These are phyloP conservation scores for Euleptes europaea DNA, from an alignment of 2,113 vertebrate species.

Conservation along the genomic window DNA sequence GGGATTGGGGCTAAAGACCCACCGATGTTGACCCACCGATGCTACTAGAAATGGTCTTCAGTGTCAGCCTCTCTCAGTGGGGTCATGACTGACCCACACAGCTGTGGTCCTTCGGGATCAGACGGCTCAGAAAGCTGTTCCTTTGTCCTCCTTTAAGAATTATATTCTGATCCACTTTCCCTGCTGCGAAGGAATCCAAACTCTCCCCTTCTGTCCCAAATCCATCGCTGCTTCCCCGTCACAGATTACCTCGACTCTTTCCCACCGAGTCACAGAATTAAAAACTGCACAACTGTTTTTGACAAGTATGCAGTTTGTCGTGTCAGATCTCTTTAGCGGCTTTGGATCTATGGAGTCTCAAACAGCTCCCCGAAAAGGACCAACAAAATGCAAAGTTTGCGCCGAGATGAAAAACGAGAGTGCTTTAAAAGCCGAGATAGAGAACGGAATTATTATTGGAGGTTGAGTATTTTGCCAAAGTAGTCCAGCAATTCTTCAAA, in stretches of 20 bases:
- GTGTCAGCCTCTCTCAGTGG: background rate
- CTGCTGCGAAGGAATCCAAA: background rate
- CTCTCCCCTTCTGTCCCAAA: background rate
- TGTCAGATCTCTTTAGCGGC: background rate
- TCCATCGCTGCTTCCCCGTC: background rate
- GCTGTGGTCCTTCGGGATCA: background rate
- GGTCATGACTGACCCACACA: background rate
- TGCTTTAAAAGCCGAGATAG: background rate
- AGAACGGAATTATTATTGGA: background rate
- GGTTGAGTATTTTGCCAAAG: background rate
- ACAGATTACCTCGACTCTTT: background rate
- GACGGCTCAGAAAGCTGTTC: background rate
- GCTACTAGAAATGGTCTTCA: background rate
- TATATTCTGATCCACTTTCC: conserved; percentile 12
- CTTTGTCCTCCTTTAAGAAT: background rate
- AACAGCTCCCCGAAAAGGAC: background rate
- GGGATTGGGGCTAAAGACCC: background rate
- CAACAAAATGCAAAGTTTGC: background rate
- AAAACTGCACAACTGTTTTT: background rate
- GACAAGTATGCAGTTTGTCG: background rate
- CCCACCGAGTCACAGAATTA: background rate
- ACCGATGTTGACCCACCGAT: too few relatives aligned
- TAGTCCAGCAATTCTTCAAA: background rate
- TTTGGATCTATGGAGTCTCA: background rate
- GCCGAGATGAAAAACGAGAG: background rate